Conservation (phyloP, 2,888 invertebrate genomes). For the Diaprepes abbreviatus region DNA sequence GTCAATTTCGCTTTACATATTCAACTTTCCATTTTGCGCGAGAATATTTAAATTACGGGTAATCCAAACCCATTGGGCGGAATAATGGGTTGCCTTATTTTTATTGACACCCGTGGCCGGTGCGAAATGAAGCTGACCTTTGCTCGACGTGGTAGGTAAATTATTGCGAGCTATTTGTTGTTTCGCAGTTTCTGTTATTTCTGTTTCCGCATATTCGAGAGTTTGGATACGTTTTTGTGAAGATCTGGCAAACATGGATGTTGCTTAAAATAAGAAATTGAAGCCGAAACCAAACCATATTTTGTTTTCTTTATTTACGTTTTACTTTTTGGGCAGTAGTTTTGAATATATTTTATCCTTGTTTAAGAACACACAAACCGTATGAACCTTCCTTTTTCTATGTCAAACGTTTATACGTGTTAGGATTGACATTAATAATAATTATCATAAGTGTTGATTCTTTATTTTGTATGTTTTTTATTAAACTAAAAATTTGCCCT, state of each 20-base stretch:
- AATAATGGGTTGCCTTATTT: slow-evolving; percentile 28
- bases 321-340: too few species aligned
- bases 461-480: too few species aligned
- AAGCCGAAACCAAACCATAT: too few species aligned
- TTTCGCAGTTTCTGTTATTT: neutral
- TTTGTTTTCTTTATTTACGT: neutral
- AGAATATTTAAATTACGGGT: slow-evolving; percentile 16
- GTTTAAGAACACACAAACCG: too few species aligned
- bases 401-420: too few species aligned
- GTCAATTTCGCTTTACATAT: slow-evolving; percentile 17
- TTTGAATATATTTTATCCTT: too few species aligned
- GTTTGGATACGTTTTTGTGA: neutral
- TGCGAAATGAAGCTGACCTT: slow-evolving; percentile 22
- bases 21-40: slow-evolving; percentile 18
- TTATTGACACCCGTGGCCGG: slow-evolving; percentile 23
- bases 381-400: too few species aligned
- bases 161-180: slow-evolving; percentile 16
- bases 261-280: too few species aligned
- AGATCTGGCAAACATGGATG: too few species aligned
- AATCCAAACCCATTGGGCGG: slow-evolving; percentile 12
- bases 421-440: too few species aligned
- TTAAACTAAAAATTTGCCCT: too few species aligned
- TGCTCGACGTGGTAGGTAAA: slow-evolving; percentile 11
- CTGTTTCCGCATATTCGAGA: slow-evolving; percentile 5
- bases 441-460: too few species aligned